Percentiles rank a stretch among this genome's conserved stretches.
These are phyloP conservation scores for Apis laboriosa DNA, from an alignment of 1,140 invertebrate genomes.

Conservation along the genomic window DNA sequence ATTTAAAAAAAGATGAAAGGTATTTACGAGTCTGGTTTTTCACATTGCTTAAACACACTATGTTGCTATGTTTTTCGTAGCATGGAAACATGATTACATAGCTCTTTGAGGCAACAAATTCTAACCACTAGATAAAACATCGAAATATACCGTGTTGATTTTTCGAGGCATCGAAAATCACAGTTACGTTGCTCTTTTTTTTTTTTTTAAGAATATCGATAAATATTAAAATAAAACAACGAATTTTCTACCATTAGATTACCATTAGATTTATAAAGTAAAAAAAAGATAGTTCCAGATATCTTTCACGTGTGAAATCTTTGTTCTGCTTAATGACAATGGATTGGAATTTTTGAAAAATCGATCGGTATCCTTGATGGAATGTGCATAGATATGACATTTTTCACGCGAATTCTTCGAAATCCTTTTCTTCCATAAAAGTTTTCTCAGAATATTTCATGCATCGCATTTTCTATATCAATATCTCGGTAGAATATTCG, in stretches of 20 bases:
- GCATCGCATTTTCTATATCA: too few relatives aligned
- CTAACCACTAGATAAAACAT: not conserved
- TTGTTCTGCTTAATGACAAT: not conserved
- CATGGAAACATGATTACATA: not conserved
- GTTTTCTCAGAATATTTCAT: not conserved
- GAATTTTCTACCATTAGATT: not conserved
- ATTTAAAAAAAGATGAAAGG: not conserved
- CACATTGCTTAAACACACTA: not conserved
- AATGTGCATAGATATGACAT: not conserved
- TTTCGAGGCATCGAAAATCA: not conserved
- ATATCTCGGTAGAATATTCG: not conserved
- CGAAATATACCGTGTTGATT: not conserved
- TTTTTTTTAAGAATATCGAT: not conserved
- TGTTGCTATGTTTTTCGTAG: not conserved
- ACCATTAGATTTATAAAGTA: too few relatives aligned
- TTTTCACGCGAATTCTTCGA: conserved; percentile 4
- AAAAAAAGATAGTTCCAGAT: too few relatives aligned
- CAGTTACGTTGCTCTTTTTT: not conserved
- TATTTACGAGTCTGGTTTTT: not conserved
- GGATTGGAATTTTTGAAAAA: conserved; percentile 12
- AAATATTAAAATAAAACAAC: not conserved
- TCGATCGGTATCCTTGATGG: conserved; percentile 1
- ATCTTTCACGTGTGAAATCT: not conserved
- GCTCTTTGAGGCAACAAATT: conserved; percentile 10
- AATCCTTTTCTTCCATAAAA: not conserved